These are phyloP conservation scores for Petaurus breviceps DNA, from an alignment of 2,113 vertebrate species.

Conservation along the genomic window DNA sequence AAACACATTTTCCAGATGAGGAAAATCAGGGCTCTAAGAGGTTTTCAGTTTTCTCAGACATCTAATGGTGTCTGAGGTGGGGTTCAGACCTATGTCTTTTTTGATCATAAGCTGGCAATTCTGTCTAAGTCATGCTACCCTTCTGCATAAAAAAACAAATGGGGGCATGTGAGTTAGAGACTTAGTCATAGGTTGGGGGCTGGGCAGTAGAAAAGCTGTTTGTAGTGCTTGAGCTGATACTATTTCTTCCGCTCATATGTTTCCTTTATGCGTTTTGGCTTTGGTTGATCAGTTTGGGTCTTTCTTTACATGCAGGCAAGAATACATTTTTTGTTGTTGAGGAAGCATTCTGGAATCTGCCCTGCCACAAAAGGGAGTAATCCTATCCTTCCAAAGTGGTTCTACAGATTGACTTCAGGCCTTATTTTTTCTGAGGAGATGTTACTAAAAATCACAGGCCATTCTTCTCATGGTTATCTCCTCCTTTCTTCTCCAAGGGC, in stretches of 20 bases:
- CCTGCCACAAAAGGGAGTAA: not conserved
- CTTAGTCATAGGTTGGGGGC: not conserved
- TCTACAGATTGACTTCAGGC: conserved; percentile 8
- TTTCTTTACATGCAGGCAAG: conserved; percentile 42
- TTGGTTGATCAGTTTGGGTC: conserved; percentile 35
- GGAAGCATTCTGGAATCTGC: conserved; percentile 53
- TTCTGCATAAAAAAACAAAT: not conserved
- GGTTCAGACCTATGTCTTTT: not conserved
- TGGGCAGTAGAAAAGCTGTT: not conserved
- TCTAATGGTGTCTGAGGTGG: not conserved
- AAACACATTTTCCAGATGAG: not conserved
- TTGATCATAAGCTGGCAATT: not conserved
- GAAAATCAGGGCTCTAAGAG: not conserved
- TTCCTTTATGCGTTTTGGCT: not conserved
- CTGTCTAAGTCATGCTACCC: not conserved
- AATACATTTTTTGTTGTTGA: conserved; percentile 46
- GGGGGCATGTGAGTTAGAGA: not conserved
- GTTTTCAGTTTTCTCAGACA: not conserved
- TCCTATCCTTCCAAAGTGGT: not conserved
- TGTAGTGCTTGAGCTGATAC: not conserved
- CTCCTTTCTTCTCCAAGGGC: conserved; percentile 29
- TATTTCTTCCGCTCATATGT: not conserved
- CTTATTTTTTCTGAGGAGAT: conserved; percentile 30
- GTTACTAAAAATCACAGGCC: not conserved
- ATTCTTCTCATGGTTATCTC: not conserved